Evolutionary conservation across 2,797 vertebrate genomes (phyloP), one percentile per base, ranked within the genome.

Genomic region (Sebastes itinus): DNA sequence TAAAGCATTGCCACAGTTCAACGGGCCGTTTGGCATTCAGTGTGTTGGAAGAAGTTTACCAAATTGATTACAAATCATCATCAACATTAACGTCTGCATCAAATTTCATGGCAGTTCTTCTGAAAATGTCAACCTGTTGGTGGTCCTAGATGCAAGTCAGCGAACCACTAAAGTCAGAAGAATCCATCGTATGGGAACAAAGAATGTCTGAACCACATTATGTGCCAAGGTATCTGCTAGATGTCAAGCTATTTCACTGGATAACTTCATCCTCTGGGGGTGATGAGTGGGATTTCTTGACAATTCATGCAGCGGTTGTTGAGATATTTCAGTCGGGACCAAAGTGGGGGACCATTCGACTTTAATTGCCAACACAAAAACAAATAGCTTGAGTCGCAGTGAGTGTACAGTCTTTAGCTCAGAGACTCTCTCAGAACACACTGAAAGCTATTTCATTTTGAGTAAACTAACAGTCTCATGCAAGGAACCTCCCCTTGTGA

Each of bases 381-480:
- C 12, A 63, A 42, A 63, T 14, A 14, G 27, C n/a, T 56, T 52
- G 46, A 55, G 14, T 25, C 12, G 2, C 14, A 5, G 18, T 27
- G 35, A 59, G 22, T 35, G 0, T 20, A 27, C 3, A 72, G 28
- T 11, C 5, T 55, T 46, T 23, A 20, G 2, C 11, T 30, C 54
- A 25, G 25, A 46, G 35, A 33, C 52, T 12, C 69, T 18, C 55
- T 35, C 35, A 46, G 69, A 83, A 80, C 49, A 79, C 71, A 77
- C 75, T 72, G 74, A 75, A 76, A 80, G 52, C 69, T 66, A 20
- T 76, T 83, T 69, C n/a, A 60, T 66, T 56, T 59, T 27, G 56
- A 75, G 32, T 23, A 35, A 49, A 81, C 14, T 5, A 32, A 18
- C 13, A 42, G 8, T 33, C 46, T 42, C 30, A 54, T 22, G 33